Evolutionary conservation across 2,888 invertebrate genomes (phyloP), one percentile per base, ranked within the genome.

Genomic region (Bimastos eiseni): DNA sequence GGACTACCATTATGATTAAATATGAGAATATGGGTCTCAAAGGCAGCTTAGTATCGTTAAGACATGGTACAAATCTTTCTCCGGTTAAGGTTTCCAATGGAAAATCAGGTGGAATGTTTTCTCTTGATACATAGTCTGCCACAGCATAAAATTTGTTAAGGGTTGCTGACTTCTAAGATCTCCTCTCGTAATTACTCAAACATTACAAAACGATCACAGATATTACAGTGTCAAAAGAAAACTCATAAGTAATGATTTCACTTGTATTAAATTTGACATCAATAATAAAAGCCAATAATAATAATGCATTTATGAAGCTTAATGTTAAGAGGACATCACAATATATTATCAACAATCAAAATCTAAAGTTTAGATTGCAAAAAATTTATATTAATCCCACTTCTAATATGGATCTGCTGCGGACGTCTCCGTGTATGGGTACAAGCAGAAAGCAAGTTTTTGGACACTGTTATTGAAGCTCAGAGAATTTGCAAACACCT

Each of bases 281-380:
- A 13, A n/a, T 70, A 70, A 70, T 70, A 70, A 70, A 11, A 70
- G 13, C n/a, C n/a, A 70, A 70, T 70, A 70, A 70, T 70, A 70
- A 70, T n/a, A n/a, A 70, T n/a, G 70, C n/a, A 70, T 30, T 70
- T n/a, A n/a, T 70, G 70, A 70, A 70, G 70, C 70, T 55, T 55
- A 30, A 55, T 55, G 55, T 55, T 24, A 55, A 55, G 24, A 55
- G 5, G 55, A 55, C 55, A 30, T 55, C 55, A 70, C n/a, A 70
- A 70, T n/a, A n/a, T n/a, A n/a, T n/a, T n/a, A n/a, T n/a, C n/a
- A n/a, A n/a, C 70, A 70, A n/a, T 70, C 24, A 70, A 70, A 30
- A 70, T 70, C 70, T 70, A 70, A 44, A 44, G 70, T 70, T n/a
- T 70, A n/a, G 30, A 11, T n/a, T 30, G 70, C n/a, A n/a, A 4